Percentiles rank a stretch among this genome's conserved stretches.
phyloP scores from a whole-genome alignment of 35 echinoderm and acorn worm species.

The Heliocidaris tuberculata region DNA sequence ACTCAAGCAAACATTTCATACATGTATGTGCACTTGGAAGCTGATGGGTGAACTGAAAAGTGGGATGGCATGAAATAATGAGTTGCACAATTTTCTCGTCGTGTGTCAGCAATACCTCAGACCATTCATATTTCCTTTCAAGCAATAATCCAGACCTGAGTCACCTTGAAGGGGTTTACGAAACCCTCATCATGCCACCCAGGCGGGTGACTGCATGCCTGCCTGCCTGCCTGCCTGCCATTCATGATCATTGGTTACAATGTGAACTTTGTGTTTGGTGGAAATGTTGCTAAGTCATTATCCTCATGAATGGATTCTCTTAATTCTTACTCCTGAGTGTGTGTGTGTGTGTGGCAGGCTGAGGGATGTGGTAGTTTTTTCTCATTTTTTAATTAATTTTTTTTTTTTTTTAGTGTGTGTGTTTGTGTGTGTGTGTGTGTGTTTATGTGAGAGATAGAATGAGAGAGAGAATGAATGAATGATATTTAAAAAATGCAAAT shows the following conservation, averaged over 20 bases:
- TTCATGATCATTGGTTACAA: neutral
- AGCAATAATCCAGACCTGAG: neutral
- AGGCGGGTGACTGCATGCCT: no score
- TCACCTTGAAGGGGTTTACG: neutral
- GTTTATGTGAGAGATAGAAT: no score
- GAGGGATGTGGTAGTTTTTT: neutral
- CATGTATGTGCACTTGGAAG: neutral
- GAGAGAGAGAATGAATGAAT: no score
- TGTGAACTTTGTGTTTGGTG: neutral
- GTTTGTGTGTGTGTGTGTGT: neutral
- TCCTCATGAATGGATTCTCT: neutral
- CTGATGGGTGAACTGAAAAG: neutral
- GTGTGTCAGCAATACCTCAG: neutral
- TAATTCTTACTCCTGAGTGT: neutral
- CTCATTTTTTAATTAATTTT: no score
- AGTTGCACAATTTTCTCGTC: conserved; percentile 4
- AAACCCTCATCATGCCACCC: neutral
- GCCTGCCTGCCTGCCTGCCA: neutral
- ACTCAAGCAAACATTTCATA: neutral
- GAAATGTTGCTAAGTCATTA: conserved; percentile 6
- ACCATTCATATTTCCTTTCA: conserved; percentile 17
- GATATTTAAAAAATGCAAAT: no score
- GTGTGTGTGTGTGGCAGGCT: neutral
- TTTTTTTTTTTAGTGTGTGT: no score
- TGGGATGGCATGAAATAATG: neutral